phyloP scores from a whole-genome alignment of 2,797 vertebrate genomes.

The Anabas testudineus region DNA sequence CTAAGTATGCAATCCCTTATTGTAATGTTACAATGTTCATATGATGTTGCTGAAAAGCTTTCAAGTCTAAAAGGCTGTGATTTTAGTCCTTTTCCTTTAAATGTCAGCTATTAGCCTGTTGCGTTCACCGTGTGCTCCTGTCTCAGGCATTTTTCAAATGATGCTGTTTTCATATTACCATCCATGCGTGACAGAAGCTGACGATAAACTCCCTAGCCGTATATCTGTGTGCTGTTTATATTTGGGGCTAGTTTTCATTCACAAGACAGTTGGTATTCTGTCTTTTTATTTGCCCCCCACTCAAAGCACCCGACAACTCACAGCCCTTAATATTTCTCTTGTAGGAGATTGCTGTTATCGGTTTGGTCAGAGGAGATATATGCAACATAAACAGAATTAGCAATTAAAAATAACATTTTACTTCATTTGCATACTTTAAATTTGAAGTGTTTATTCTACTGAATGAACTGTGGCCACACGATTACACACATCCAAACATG shows the following conservation, averaged over 20 bases:
- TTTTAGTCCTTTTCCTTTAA: slow-evolving; percentile 40
- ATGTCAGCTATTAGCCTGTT: slow-evolving; percentile 50
- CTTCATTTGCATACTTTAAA: slow-evolving; percentile 54
- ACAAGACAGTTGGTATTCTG: slow-evolving; percentile 53
- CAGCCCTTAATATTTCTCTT: slow-evolving; percentile 67
- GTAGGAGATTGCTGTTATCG: slow-evolving; percentile 68
- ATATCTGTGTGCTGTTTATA: slow-evolving; percentile 51
- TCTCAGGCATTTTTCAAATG: slow-evolving; percentile 65
- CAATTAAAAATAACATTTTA: slow-evolving; percentile 66
- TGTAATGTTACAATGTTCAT: slow-evolving; percentile 22
- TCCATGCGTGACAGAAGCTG: slow-evolving; percentile 69
- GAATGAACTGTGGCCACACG: slow-evolving; percentile 6
- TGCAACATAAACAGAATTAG: slow-evolving; percentile 75
- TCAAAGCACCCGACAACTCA: slow-evolving; percentile 34
- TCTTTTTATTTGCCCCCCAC: slow-evolving; percentile 28
- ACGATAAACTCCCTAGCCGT: slow-evolving; percentile 71
- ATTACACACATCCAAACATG: not conserved
- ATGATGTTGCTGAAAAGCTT: slow-evolving; percentile 18
- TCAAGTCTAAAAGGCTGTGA: slow-evolving; percentile 30
- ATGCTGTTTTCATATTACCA: slow-evolving; percentile 66
- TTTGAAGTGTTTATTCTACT: slow-evolving; percentile 10
- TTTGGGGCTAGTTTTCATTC: slow-evolving; percentile 68
- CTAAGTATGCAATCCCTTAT: not conserved
- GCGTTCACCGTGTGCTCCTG: slow-evolving; percentile 43
- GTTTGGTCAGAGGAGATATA: slow-evolving; percentile 66